A percentile compares a stretch with the other conserved stretches of the same genome.
phyloP scores from a whole-genome alignment of 2,888 invertebrate species.

The Cheilosia variabilis region DNA sequence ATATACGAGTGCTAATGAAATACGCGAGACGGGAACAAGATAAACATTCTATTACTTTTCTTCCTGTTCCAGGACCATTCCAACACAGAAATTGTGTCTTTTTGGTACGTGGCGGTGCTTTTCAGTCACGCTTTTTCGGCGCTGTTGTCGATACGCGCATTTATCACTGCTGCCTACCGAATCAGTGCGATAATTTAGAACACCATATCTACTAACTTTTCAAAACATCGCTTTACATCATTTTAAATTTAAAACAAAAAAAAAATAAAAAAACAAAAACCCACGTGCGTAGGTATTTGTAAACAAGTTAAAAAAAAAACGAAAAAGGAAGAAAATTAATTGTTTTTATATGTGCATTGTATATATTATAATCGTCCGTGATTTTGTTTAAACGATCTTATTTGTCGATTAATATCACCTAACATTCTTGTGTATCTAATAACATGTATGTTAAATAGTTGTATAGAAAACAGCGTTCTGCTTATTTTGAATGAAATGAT shows the following conservation, averaged over 20 bases:
- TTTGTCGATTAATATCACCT: slow-evolving; percentile 14
- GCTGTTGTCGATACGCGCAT: slow-evolving; percentile 64
- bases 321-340: slow-evolving; percentile 2
- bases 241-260: slow-evolving; percentile 7
- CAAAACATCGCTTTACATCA: slow-evolving; percentile 10
- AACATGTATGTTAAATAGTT: slow-evolving; percentile 4
- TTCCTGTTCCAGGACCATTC: slow-evolving; percentile 41
- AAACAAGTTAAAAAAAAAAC: slow-evolving; percentile 1
- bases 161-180: slow-evolving; percentile 53
- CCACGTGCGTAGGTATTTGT: neutral
- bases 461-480: neutral
- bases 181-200: slow-evolving; percentile 41
- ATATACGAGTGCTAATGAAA: slow-evolving; percentile 42
- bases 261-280: slow-evolving; percentile 5
- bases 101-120: slow-evolving; percentile 51
- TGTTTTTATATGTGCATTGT: slow-evolving; percentile 29
- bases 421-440: neutral
- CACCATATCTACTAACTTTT: slow-evolving; percentile 33
- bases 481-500: slow-evolving; percentile 6
- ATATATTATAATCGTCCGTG: neutral
- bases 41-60: slow-evolving; percentile 60
- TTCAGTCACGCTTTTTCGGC: slow-evolving; percentile 66
- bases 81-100: slow-evolving; percentile 48
- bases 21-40: slow-evolving; percentile 40
- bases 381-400: slow-evolving; percentile 8